These are phyloP conservation scores for Zoanthus solanderi DNA, from an alignment of 92 coral and sea anemone species.

Conservation along the genomic window DNA sequence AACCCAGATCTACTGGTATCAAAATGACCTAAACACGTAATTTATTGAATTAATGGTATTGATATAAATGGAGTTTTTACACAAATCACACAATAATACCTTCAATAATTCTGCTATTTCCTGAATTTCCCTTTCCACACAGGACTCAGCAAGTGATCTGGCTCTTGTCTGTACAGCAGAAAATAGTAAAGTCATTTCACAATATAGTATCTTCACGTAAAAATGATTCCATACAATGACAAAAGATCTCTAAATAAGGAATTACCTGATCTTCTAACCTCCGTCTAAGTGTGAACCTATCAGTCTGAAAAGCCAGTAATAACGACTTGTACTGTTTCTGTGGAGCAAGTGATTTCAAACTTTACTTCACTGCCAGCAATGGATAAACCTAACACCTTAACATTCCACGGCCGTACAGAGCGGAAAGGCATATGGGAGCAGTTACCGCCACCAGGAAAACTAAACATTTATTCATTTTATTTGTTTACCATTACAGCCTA, in stretches of 20 bases:
- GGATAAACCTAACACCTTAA: background rate
- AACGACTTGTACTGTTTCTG: constrained; percentile 93
- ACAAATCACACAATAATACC: constrained; percentile 54
- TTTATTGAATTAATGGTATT: background rate
- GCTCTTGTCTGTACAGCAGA: constrained; percentile 74
- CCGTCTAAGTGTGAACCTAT: constrained; percentile 81
- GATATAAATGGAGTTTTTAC: too few relatives aligned
- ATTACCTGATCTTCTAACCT: constrained; percentile 92
- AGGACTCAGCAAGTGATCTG: constrained; percentile 80
- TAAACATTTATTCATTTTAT: too few relatives aligned
- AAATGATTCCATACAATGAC: too few relatives aligned
- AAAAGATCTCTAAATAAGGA: background rate
- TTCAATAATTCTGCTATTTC: constrained; percentile 63
- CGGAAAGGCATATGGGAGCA: too few relatives aligned
- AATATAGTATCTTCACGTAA: background rate
- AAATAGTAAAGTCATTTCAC: background rate
- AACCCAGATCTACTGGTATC: too few relatives aligned
- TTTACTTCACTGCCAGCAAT: background rate
- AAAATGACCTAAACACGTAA: too few relatives aligned
- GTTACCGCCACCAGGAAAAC: too few relatives aligned
- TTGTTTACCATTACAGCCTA: too few relatives aligned
- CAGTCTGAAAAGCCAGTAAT: constrained; percentile 95
- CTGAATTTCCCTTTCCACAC: constrained; percentile 78
- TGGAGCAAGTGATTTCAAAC: background rate
- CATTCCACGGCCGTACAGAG: too few relatives aligned